Conservation (phyloP, 2,113 vertebrate genomes). For the Anas platyrhynchos region DNA sequence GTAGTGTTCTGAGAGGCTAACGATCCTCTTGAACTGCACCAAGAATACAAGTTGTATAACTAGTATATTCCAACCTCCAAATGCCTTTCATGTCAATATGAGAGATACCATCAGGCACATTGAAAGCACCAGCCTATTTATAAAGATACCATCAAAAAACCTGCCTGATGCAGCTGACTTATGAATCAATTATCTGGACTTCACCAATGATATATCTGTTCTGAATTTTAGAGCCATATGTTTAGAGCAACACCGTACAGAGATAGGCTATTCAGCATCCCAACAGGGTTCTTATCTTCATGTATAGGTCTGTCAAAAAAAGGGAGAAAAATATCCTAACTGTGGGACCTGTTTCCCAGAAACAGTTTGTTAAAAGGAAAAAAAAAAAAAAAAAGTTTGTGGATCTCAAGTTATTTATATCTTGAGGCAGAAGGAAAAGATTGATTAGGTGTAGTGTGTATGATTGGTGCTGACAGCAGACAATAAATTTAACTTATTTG, state of each 20-base stretch:
- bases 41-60: constrained; percentile 3
- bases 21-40: background rate
- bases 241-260: constrained; percentile 68
- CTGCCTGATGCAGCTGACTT: constrained; percentile 80
- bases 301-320: constrained; percentile 66
- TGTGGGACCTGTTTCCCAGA: constrained; percentile 31
- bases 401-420: constrained; percentile 8
- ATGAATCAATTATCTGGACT: constrained; percentile 82
- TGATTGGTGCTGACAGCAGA: background rate
- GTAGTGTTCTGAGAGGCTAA: background rate
- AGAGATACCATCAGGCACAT: constrained; percentile 77
- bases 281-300: constrained; percentile 73
- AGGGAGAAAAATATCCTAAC: constrained; percentile 36
- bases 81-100: constrained; percentile 79
- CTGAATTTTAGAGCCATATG: constrained; percentile 76
- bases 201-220: constrained; percentile 75
- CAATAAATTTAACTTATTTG: constrained; percentile 7
- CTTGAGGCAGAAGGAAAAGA: background rate
- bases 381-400: background rate
- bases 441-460: background rate
- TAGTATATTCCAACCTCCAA: constrained; percentile 76
- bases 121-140: constrained; percentile 77
- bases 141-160: constrained; percentile 82
- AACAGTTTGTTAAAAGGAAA: background rate
- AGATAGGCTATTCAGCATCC: constrained; percentile 74